phyloP scores from a whole-genome alignment of 2,113 vertebrate genomes.

The Rhinopomastus cyanomelas region DNA sequence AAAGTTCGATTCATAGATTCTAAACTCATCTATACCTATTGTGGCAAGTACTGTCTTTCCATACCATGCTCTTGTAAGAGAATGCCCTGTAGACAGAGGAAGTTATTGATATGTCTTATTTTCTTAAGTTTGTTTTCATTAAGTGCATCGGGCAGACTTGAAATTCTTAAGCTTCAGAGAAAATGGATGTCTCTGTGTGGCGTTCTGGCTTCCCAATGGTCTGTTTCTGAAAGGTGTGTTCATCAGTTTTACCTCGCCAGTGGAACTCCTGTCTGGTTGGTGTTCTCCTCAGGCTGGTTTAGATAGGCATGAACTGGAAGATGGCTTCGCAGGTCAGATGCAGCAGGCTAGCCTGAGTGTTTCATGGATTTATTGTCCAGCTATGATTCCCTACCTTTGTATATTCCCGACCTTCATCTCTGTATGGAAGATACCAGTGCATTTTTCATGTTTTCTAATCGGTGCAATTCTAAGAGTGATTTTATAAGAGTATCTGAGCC shows the following conservation, averaged over 20 bases:
- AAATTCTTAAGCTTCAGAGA: background rate
- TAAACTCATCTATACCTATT: constrained; percentile 98
- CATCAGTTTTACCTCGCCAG: background rate
- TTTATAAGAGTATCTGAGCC: background rate
- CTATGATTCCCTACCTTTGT: background rate
- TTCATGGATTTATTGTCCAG: background rate
- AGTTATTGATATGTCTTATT: too few relatives aligned
- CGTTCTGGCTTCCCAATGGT: background rate
- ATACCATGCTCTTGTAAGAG: background rate
- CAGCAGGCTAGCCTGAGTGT: background rate
- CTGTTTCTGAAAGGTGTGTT: background rate
- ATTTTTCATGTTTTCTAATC: background rate
- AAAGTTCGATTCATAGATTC: constrained; percentile 97
- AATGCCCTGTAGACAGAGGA: too few relatives aligned
- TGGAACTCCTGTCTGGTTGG: background rate
- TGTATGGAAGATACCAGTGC: background rate
- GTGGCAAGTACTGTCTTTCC: constrained; percentile 79
- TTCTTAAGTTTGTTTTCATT: background rate
- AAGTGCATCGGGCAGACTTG: background rate
- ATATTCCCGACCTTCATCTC: background rate
- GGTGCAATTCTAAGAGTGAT: background rate
- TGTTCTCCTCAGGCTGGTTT: background rate
- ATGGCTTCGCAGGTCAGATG: background rate
- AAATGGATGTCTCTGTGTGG: background rate
- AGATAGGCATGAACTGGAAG: background rate